phyloP scores from a whole-genome alignment of 1,140 invertebrate species.

The Papilio aristodemus region DNA sequence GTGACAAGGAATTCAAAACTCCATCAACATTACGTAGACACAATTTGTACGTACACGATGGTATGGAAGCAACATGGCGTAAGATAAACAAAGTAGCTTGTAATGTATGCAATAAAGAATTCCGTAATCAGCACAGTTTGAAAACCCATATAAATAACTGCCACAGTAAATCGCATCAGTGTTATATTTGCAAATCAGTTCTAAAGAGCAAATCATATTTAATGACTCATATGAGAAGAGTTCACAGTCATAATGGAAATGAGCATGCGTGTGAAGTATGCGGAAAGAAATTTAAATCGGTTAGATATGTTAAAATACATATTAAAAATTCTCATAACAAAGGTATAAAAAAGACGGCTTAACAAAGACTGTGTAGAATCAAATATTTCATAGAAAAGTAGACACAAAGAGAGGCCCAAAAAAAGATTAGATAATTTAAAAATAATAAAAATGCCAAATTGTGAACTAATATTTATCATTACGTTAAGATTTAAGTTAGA shows the following conservation, averaged over 20 bases:
- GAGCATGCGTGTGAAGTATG: constrained; percentile 46
- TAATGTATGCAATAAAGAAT: constrained; percentile 36
- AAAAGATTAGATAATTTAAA: too few relatives aligned
- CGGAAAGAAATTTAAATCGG: constrained; percentile 45
- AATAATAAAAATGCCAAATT: too few relatives aligned
- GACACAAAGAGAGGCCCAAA: too few relatives aligned
- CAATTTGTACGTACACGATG: constrained; percentile 36
- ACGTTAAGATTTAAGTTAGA: too few relatives aligned
- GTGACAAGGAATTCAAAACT: constrained; percentile 41
- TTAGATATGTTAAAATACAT: constrained; percentile 48
- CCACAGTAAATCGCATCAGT: constrained; percentile 40
- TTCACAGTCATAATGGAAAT: constrained; percentile 49
- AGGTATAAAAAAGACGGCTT: background rate
- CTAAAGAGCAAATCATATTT: constrained; percentile 49
- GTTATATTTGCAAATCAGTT: constrained; percentile 45
- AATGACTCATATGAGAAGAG: constrained; percentile 42
- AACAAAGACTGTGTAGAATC: too few relatives aligned
- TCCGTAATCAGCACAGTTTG: constrained; percentile 33
- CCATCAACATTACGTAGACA: constrained; percentile 38
- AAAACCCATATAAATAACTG: constrained; percentile 44
- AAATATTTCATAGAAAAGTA: too few relatives aligned
- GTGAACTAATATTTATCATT: too few relatives aligned
- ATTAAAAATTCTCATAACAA: constrained; percentile 43
- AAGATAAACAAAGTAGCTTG: constrained; percentile 15
- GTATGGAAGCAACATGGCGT: constrained; percentile 13